These are phyloP conservation scores for Prunella strophiata DNA, from an alignment of 2,797 vertebrate genomes.

Conservation along the genomic window DNA sequence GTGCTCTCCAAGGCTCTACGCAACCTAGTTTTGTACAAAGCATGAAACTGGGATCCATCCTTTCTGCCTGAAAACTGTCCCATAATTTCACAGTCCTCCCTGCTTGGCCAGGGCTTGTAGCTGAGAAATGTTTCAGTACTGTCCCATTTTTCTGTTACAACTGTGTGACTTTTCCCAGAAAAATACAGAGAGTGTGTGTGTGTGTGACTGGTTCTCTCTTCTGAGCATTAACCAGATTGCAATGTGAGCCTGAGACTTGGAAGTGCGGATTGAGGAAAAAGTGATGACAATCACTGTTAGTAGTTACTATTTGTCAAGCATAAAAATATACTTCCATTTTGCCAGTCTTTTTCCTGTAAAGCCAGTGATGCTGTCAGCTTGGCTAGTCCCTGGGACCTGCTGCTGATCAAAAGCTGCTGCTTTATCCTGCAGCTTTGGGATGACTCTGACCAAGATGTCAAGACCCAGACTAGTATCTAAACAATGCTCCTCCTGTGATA, in stretches of 20 bases:
- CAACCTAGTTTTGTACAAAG: not conserved
- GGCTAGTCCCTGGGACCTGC: not conserved
- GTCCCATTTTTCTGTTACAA: not conserved
- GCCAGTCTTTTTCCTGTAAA: not conserved
- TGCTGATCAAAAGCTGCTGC: not conserved
- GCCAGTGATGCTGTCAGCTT: not conserved
- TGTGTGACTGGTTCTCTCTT: not conserved
- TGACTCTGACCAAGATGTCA: not conserved
- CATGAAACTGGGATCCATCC: not conserved
- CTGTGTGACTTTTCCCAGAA: not conserved
- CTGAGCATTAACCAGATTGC: not conserved
- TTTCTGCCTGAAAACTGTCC: not conserved
- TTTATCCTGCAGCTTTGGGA: not conserved
- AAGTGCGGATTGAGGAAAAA: not conserved
- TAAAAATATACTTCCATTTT: not conserved
- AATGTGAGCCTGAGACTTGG: not conserved
- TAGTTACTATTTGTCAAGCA: not conserved
- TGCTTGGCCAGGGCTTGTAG: not conserved
- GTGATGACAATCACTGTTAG: not conserved
- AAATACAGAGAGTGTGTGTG: not conserved
- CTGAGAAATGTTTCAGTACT: not conserved
- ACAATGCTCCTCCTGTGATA: not conserved
- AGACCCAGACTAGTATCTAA: not conserved
- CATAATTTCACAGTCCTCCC: not conserved
- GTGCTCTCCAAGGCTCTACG: not conserved